Percentiles rank a stretch among this genome's conserved stretches.
Conservation (phyloP, 2,113 vertebrate genomes). For the Coracopsis vasa region DNA sequence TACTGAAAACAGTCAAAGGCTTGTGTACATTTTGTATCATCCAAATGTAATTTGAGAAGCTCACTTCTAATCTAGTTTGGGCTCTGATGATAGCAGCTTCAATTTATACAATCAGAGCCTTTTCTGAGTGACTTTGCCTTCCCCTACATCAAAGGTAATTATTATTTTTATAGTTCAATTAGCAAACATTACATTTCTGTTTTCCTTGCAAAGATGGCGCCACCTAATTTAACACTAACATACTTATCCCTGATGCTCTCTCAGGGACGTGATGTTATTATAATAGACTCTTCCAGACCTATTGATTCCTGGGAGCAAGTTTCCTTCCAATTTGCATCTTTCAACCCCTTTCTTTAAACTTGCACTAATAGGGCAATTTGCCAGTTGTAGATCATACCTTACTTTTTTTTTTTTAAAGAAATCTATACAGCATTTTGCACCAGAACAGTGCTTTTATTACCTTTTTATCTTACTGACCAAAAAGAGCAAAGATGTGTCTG, state of each 20-base stretch:
- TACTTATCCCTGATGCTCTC: conserved; percentile 48
- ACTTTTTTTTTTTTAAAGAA: background rate
- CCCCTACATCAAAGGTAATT: conserved; percentile 73
- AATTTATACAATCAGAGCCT: conserved; percentile 66
- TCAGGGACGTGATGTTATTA: conserved; percentile 49
- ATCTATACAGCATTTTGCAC: background rate
- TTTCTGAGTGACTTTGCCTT: conserved; percentile 65
- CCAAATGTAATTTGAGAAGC: conserved; percentile 37
- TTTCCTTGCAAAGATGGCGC: conserved; percentile 59
- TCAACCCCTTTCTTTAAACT: conserved; percentile 37
- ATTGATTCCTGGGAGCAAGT: conserved; percentile 56
- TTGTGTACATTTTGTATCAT: background rate
- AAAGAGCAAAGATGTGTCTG: background rate
- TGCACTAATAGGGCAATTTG: conserved; percentile 14
- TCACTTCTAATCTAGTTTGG: conserved; percentile 62
- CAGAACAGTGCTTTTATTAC: background rate
- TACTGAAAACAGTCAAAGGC: background rate
- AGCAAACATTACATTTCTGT: conserved; percentile 71
- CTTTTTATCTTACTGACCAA: background rate
- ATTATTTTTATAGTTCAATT: conserved; percentile 80
- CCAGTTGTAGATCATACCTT: background rate
- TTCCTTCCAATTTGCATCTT: conserved; percentile 30
- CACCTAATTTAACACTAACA: conserved; percentile 65
- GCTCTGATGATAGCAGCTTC: conserved; percentile 65
- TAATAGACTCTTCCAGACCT: conserved; percentile 56